Evolutionary conservation across 30 jellyfish, hydroid and myxozoan genomes (phyloP), one percentile per base, ranked within the genome.

Genomic region (Chrysaora quinquecirrha): DNA sequence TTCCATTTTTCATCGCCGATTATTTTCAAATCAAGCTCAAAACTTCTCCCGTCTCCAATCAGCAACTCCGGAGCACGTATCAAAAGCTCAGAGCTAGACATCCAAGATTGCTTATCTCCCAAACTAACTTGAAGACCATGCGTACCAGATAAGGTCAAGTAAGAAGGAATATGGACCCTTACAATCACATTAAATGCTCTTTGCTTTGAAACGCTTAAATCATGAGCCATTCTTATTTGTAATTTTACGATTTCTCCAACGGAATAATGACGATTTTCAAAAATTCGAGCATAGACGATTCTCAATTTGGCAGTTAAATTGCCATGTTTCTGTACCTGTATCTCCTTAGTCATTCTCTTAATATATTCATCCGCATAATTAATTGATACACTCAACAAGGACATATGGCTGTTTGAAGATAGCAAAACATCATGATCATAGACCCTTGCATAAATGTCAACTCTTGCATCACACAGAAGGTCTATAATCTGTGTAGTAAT

Each of bases 141-240:
- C 23, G 56, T 67, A 34, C 32, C 47, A 24, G 63, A 14, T 68
- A 65, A 34, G 6, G 75, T 24, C 90, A 80, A 1, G 25, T 80
- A 66, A 12, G 90, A 83, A 1, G 90, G 90, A 16, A 80, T 32
- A 38, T 63, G 48, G 32, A 80, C 27, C 31, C 24, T 65, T 0
- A 65, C 14, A 61, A 64, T 30, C 27, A 80, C 56, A n/a, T 69
- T 80, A 63, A 38, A 80, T 7, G 83, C 90, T 32, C 90, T 80
- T 24, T 49, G 83, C 34, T 16, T 30, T 21, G 75, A 48, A 18
- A 52, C 68, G 3, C 6, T 52, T 0, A 3, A 1, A 21, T 52
- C 33, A 10, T 56, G 80, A 9, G 47, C 11, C 2, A 78, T 52
- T n/a, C 12, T 25, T 0, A 80, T 76, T 11, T 68, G 23, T 68